Conservation (phyloP, 2,888 invertebrate species). For the Drosophila lutescens region DNA sequence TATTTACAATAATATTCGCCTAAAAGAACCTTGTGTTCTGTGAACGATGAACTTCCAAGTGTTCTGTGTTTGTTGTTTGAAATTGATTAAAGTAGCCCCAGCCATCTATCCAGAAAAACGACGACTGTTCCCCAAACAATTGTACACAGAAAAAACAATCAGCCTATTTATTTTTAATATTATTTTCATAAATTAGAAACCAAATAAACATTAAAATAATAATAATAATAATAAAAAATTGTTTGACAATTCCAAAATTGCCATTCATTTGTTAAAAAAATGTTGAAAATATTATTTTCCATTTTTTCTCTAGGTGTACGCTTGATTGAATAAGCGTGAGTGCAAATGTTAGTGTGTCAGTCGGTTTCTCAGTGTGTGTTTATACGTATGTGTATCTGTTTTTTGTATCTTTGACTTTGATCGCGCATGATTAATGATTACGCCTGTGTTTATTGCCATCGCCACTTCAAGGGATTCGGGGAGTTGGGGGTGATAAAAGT, state of each 20-base stretch:
- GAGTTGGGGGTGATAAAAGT: constrained; percentile 20
- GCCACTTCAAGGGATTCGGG: constrained; percentile 31
- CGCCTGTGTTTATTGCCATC: constrained; percentile 72
- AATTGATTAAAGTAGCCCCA: constrained; percentile 71
- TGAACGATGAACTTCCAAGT: constrained; percentile 41
- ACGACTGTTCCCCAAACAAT: constrained; percentile 64
- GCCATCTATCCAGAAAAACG: constrained; percentile 26
- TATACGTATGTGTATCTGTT: constrained; percentile 30
- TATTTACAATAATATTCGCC: constrained; percentile 55
- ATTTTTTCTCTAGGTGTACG: not conserved
- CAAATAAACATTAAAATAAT: too few species aligned
- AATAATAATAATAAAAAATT: too few species aligned
- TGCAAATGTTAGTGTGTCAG: constrained; percentile 16
- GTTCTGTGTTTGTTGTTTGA: constrained; percentile 65
- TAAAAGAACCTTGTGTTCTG: constrained; percentile 72
- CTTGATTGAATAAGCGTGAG: constrained; percentile 33
- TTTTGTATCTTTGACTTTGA: constrained; percentile 77
- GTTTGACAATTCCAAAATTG: too few species aligned
- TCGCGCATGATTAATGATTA: constrained; percentile 76
- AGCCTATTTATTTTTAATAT: not conserved
- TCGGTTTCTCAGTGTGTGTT: constrained; percentile 16
- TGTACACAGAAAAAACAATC: constrained; percentile 14
- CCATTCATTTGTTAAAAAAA: too few species aligned
- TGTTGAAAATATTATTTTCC: too few species aligned
- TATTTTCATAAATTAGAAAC: too few species aligned